Base-by-base conservation (phyloP, 2,113 vertebrate genomes). In the Candoia aspera region DNA sequence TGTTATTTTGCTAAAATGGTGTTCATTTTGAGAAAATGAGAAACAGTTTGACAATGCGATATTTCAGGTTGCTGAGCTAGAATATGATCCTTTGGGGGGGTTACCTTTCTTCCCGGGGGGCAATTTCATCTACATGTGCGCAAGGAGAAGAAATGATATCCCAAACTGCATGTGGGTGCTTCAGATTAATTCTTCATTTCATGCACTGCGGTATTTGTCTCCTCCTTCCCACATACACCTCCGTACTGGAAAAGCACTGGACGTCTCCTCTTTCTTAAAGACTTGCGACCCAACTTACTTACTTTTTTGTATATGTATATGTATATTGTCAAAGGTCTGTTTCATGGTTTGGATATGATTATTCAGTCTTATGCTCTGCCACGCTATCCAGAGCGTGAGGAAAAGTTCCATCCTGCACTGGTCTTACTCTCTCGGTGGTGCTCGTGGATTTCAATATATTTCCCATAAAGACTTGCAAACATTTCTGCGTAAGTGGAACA, bases 121-220 rank as follows among this genome's bases (percentile, higher is more conserved):
- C 94, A 97, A 97, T 96, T 96, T 92, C 91, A 94, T 97, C 96
- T 93, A 94, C 92, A 97, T 95, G 96, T 97, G 84, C 95, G 92
- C 84, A 86, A 93, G 88, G 97, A 96, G 92, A 95, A 93, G 91
- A 97, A 97, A 97, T 97, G 95, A 92, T 4, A 87, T 54, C 94
- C 92, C 92, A 97, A 97, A 96, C 96, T 88, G 6, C 94, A 94
- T 84, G 87, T 95, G 94, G 96, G 95, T 95, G 97, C 93, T 94
- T 92, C 94, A 97, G 95, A 97, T 97, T 97, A 96, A 91, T 5
- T 6, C 90, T 95, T 95, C 84, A 90, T 95, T 97, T 97, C 95
- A 95, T 94, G 95, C 94, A 91, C 92, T 1, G 24, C 92, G 97
- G 96, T 96, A 95, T 90, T 92, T 96, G 87, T 95, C 94, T 96